Evolutionary conservation across 1,140 invertebrate species (phyloP), one percentile per base, ranked within the genome.

Genomic region (Cydia strobilella): DNA sequence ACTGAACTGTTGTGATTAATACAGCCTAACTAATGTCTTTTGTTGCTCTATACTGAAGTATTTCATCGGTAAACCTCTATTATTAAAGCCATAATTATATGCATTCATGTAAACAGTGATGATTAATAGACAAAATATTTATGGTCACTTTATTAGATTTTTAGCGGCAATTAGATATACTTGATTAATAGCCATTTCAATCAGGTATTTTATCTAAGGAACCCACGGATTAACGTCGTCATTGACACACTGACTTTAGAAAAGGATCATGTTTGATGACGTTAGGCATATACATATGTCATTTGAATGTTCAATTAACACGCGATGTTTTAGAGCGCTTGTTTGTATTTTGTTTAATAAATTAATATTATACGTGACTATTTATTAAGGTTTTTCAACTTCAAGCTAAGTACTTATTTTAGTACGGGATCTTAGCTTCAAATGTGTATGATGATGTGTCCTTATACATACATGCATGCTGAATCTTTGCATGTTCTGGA

Each of bases 241-340:
- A 69, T 69, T 69, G 65, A 69, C 65, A 69, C 65, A 69, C 65
- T 69, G 65, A 69, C 65, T 69, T 69, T 69, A 42, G 65, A 69
- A 69, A 69, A 69, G 27, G 65, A 69, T 39, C 31, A 69, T 69
- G 27, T 69, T 39, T 39, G 6, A 39, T 18, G 18, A 35, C 23
- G 25, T 66, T 10, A n/a, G n/a, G n/a, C 4, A 9, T 42, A 42
- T 12, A 27, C 25, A 39, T 25, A 63, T 63, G 62, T 25, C 23
- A 63, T 63, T 63, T 25, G 62, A 63, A 63, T 63, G 20, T 13
- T 63, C 7, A 13, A 63, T 63, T 25, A 63, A 63, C 62, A 63
- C 12, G 23, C 10, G 12, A 63, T 23, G 9, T 63, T 63, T 63
- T 15, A 48, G 3, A 48, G 45, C 7, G 45, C 10, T 12, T 51